A percentile compares a stretch with the other conserved stretches of the same genome.
Evolutionary conservation across 2,888 invertebrate species (phyloP).

Genomic region (Athalia rosae): DNA sequence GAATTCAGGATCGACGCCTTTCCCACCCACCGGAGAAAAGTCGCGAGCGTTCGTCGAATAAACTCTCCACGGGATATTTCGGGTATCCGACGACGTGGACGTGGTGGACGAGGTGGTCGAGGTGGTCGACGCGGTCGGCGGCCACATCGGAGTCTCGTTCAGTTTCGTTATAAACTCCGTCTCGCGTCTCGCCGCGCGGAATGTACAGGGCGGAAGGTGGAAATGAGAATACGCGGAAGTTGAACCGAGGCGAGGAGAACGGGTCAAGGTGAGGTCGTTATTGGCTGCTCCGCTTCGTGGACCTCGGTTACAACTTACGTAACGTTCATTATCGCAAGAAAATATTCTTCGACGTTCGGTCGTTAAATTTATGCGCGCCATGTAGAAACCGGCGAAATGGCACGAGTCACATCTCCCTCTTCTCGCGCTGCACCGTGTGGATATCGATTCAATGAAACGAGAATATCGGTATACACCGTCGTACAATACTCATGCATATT

Average conservation of each 20-base stretch:
- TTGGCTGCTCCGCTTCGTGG: conserved; percentile 8
- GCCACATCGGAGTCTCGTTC: background rate
- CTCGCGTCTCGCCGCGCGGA: background rate
- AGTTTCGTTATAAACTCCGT: background rate
- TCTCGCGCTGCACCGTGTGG: no score
- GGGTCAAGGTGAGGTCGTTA: conserved; percentile 38
- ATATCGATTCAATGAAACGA: background rate
- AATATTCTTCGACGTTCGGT: background rate
- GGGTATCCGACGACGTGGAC: background rate
- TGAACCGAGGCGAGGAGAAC: conserved; percentile 7
- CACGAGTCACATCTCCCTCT: no score
- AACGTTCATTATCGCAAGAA: background rate
- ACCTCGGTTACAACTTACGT: conserved; percentile 14
- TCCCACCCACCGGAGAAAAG: no score
- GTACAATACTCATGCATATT: background rate
- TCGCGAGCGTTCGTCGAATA: no score
- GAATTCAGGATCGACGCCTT: background rate
- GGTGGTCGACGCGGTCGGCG: background rate
- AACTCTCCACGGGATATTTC: no score
- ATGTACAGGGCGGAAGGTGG: conserved; percentile 23
- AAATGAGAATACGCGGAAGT: conserved; percentile 22
- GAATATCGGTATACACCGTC: background rate
- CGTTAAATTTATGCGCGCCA: no score
- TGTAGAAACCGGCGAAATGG: no score
- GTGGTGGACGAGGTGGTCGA: background rate